These are phyloP conservation scores for Spondyliosoma cantharus DNA, from an alignment of 2,797 vertebrate genomes.

Conservation along the genomic window DNA sequence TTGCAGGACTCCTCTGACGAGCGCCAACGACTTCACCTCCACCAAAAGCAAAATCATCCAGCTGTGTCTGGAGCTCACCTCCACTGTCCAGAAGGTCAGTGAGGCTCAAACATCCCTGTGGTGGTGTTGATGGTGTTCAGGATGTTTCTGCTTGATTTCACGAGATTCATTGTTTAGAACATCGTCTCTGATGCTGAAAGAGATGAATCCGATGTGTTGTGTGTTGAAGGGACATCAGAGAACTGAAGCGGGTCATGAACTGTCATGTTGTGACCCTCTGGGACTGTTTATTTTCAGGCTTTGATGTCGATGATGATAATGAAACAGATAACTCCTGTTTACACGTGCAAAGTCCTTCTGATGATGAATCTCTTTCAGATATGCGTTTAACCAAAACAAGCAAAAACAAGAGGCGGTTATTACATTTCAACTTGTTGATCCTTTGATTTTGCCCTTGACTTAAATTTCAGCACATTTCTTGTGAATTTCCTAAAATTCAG, in stretches of 20 bases:
- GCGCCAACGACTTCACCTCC: constrained; percentile 89
- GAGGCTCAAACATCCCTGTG: neutral
- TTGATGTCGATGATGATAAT: constrained; percentile 24
- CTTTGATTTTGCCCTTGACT: neutral
- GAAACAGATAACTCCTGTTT: constrained; percentile 26
- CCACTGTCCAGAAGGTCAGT: constrained; percentile 96
- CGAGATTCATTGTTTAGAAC: too few relatives aligned
- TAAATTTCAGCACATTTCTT: neutral
- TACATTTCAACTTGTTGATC: neutral
- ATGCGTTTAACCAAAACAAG: neutral
- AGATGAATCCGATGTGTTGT: neutral
- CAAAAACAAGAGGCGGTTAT: neutral
- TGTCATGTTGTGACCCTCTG: neutral
- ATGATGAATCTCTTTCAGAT: constrained; percentile 17
- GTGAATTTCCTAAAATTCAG: neutral
- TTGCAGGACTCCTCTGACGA: constrained; percentile 90
- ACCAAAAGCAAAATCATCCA: constrained; percentile 96
- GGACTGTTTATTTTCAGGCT: constrained; percentile 19
- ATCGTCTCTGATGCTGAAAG: neutral
- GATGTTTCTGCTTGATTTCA: neutral
- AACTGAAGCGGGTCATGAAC: neutral
- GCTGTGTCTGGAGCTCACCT: constrained; percentile 95
- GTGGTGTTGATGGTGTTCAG: neutral
- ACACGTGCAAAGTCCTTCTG: constrained; percentile 22
- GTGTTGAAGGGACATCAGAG: neutral